Evolutionary conservation across 2,797 vertebrate genomes (phyloP).

Genomic region (Coracias cyanogaster): DNA sequence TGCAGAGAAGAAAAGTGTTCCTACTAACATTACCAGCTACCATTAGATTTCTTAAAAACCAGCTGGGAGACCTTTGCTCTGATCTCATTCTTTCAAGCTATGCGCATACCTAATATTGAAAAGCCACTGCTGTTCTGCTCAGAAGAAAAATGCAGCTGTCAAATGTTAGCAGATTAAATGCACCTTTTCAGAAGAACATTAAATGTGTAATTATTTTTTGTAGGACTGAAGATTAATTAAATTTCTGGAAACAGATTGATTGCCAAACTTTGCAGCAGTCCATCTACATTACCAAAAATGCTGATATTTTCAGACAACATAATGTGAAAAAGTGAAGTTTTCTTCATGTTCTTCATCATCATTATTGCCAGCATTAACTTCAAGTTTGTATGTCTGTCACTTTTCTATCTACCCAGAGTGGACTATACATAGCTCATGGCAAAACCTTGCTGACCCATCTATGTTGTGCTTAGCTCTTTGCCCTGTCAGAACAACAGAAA

Average conservation of each 20-base stretch:
- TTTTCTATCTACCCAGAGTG: not conserved
- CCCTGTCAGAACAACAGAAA: not conserved
- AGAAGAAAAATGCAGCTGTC: conserved; percentile 79
- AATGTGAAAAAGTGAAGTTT: conserved; percentile 42
- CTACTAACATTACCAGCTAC: conserved; percentile 32
- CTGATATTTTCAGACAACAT: conserved; percentile 29
- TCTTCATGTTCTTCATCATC: conserved; percentile 43
- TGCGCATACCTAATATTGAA: conserved; percentile 67
- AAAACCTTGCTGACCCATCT: conserved; percentile 13
- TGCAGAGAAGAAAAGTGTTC: conserved; percentile 47
- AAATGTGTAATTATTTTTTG: conserved; percentile 78
- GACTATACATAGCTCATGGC: not conserved
- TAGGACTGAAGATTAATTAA: conserved; percentile 74
- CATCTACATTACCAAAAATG: conserved; percentile 61
- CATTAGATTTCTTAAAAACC: conserved; percentile 64
- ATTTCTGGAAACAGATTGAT: conserved; percentile 68
- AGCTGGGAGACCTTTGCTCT: conserved; percentile 66
- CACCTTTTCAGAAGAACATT: conserved; percentile 71
- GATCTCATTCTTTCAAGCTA: conserved; percentile 73
- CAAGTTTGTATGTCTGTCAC: not conserved
- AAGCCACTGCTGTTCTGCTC: conserved; percentile 47
- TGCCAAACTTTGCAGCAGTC: conserved; percentile 63
- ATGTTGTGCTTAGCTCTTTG: not conserved
- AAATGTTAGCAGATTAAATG: conserved; percentile 76
- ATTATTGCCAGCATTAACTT: conserved; percentile 22